A percentile compares a stretch with the other conserved stretches of the same genome.
These are phyloP conservation scores for Dryobotodes eremita DNA, from an alignment of 2,888 invertebrate genomes.

Conservation along the genomic window DNA sequence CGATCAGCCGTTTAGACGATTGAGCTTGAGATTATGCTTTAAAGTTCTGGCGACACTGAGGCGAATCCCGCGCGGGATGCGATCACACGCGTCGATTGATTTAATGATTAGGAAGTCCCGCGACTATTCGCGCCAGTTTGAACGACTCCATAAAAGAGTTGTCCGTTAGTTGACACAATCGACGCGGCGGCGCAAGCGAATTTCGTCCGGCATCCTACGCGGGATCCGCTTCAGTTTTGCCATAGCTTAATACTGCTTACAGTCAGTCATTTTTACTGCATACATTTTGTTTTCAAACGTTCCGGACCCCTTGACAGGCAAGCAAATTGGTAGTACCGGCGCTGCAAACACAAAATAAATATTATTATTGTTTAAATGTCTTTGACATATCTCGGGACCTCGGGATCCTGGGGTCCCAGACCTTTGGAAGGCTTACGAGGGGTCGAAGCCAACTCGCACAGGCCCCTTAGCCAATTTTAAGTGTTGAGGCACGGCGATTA, in stretches of 20 bases:
- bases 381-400: too few species aligned
- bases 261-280: conserved; percentile 77
- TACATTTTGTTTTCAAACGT: conserved; percentile 70
- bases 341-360: conserved; percentile 56
- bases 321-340: conserved; percentile 76
- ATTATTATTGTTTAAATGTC: neutral
- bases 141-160: too few species aligned
- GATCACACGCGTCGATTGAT: neutral
- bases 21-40: neutral
- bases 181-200: neutral
- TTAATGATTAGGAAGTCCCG: too few species aligned
- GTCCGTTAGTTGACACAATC: neutral
- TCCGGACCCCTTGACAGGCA: conserved; percentile 74
- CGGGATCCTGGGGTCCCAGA: too few species aligned
- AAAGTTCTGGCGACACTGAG: neutral
- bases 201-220: neutral
- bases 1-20: too few species aligned
- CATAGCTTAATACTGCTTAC: conserved; percentile 63
- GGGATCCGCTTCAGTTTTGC: neutral
- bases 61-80: neutral
- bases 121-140: neutral
- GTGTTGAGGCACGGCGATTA: too few species aligned
- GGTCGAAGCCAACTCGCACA: too few species aligned
- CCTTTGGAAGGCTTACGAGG: neutral
- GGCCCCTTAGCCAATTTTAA: too few species aligned